Evolutionary conservation across 1,140 invertebrate species (phyloP).

Genomic region (Drosophila busckii): DNA sequence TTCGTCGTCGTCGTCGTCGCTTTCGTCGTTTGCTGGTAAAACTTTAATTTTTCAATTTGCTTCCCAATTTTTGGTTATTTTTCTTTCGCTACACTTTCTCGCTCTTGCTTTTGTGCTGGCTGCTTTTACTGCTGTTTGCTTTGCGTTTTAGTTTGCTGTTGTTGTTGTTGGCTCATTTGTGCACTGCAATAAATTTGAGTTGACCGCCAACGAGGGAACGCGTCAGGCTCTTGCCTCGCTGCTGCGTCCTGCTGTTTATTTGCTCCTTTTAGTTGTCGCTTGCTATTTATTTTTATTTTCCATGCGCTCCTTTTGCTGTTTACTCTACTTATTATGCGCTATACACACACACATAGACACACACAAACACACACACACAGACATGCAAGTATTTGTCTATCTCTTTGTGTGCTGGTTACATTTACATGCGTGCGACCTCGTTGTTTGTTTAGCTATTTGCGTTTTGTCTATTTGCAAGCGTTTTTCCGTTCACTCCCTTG

Average conservation of each 20-base stretch:
- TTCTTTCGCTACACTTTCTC: slow-evolving; percentile 33
- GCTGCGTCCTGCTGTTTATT: slow-evolving; percentile 15
- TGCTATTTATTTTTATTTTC: slow-evolving; percentile 71
- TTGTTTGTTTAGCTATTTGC: slow-evolving; percentile 48
- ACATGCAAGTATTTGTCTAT: slow-evolving; percentile 33
- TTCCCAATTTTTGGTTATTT: slow-evolving; percentile 64
- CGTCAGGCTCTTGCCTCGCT: slow-evolving; percentile 36
- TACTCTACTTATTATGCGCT: slow-evolving; percentile 64
- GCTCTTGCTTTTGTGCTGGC: slow-evolving; percentile 9
- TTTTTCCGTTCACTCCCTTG: slow-evolving; percentile 34
- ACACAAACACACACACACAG: slow-evolving; percentile 15
- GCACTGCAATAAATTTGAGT: slow-evolving; percentile 70
- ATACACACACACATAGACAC: slow-evolving; percentile 18
- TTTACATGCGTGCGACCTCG: slow-evolving; percentile 43
- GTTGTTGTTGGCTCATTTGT: slow-evolving; percentile 65
- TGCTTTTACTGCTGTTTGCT: slow-evolving; percentile 32
- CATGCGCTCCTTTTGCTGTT: slow-evolving; percentile 60
- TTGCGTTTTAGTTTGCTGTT: slow-evolving; percentile 47
- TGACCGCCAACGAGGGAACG: slow-evolving; percentile 70
- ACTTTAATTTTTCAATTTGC: slow-evolving; percentile 76
- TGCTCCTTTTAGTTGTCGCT: slow-evolving; percentile 34
- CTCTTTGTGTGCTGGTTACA: no score
- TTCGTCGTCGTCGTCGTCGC: neutral
- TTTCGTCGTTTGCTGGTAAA: slow-evolving; percentile 38
- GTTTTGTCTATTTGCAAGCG: slow-evolving; percentile 33